Evolutionary conservation across 35 echinoderm and acorn worm genomes (phyloP).

Genomic region (Lytechinus pictus): DNA sequence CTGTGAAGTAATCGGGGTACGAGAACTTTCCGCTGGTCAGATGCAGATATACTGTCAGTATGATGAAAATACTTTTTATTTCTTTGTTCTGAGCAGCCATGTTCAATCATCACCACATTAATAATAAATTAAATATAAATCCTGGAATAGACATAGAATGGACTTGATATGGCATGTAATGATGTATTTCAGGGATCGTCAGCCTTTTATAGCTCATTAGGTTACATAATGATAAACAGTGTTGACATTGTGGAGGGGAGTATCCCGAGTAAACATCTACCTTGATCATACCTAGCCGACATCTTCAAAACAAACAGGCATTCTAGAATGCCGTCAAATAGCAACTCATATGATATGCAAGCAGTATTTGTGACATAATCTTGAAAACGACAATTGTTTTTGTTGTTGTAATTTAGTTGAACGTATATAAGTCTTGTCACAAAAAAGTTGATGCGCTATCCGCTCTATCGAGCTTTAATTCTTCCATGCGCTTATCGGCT

Average conservation of each 20-base stretch:
- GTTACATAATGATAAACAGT: background rate
- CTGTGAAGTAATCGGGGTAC: conserved; percentile 83
- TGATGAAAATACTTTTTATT: background rate
- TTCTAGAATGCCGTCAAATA: too few species aligned
- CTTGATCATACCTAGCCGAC: too few species aligned
- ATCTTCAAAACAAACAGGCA: too few species aligned
- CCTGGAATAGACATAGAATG: background rate
- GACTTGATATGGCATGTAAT: background rate
- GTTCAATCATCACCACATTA: background rate
- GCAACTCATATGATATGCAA: too few species aligned
- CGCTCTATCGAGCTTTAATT: too few species aligned
- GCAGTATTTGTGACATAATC: too few species aligned
- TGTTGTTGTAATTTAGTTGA: too few species aligned
- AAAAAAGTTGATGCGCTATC: too few species aligned
- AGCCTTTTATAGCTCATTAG: background rate
- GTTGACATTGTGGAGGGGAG: conserved; percentile 3
- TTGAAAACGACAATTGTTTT: too few species aligned
- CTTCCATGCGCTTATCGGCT: too few species aligned
- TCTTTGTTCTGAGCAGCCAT: background rate
- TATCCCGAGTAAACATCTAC: background rate
- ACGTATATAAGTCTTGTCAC: too few species aligned
- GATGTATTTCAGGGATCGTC: background rate
- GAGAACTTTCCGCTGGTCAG: conserved; percentile 49
- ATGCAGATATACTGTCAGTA: background rate
- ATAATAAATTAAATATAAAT: background rate